phyloP scores from a whole-genome alignment of 2,888 invertebrate genomes.

The Trachelus iudaicus region DNA sequence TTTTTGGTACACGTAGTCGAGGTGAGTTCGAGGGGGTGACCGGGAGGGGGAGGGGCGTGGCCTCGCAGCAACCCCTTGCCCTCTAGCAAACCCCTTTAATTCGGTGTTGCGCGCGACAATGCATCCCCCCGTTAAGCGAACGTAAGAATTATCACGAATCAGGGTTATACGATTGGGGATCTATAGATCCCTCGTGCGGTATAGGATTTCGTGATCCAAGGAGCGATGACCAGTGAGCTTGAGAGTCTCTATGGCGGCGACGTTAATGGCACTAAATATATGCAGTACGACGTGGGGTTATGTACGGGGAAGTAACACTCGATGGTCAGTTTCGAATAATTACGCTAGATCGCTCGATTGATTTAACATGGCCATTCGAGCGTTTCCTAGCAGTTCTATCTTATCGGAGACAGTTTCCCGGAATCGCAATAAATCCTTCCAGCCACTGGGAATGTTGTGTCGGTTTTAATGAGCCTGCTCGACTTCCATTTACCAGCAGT shows the following conservation, averaged over 20 bases:
- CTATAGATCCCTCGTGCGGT: background rate
- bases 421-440: background rate
- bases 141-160: background rate
- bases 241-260: background rate
- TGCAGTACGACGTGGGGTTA: background rate
- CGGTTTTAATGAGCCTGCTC: background rate
- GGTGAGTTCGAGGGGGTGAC: conserved; percentile 16
- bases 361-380: background rate
- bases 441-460: background rate
- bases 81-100: conserved; percentile 53
- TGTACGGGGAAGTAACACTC: background rate
- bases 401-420: background rate
- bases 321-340: background rate
- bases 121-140: conserved; percentile 23
- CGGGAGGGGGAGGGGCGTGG: conserved; percentile 47
- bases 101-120: conserved; percentile 49
- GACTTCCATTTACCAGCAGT: background rate
- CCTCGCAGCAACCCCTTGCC: conserved; percentile 53
- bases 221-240: background rate
- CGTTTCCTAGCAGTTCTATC: background rate
- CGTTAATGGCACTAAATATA: background rate
- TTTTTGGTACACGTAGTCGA: background rate
- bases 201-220: background rate
- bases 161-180: background rate
- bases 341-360: background rate